These are phyloP conservation scores for Microchirus variegatus DNA, from an alignment of 2,797 vertebrate species.

Conservation along the genomic window DNA sequence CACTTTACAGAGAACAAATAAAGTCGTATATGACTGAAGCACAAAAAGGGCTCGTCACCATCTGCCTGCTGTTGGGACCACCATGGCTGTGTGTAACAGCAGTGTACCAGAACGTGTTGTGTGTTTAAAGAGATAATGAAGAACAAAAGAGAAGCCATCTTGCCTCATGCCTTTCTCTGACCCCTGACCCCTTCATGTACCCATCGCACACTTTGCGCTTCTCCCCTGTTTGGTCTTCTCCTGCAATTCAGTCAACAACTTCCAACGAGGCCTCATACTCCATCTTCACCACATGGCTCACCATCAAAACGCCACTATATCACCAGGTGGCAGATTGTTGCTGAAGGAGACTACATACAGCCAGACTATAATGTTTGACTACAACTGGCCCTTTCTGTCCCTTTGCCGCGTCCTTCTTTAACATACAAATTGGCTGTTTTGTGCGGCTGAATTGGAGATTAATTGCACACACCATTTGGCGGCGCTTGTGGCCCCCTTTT, in stretches of 20 bases:
- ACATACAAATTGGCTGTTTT: slow-evolving; percentile 85
- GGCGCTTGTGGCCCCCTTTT: slow-evolving; percentile 47
- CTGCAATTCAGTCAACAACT: slow-evolving; percentile 32
- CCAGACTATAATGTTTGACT: slow-evolving; percentile 52
- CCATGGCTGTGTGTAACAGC: slow-evolving; percentile 54
- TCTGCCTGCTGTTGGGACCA: slow-evolving; percentile 72
- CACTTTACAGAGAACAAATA: slow-evolving; percentile 9
- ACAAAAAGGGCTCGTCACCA: slow-evolving; percentile 53
- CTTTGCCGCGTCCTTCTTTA: slow-evolving; percentile 64
- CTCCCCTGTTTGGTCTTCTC: slow-evolving; percentile 4
- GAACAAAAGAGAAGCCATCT: slow-evolving; percentile 65
- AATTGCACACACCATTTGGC: slow-evolving; percentile 79
- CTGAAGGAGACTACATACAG: slow-evolving; percentile 59
- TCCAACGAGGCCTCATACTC: slow-evolving; percentile 19
- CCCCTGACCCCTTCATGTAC: slow-evolving; percentile 33
- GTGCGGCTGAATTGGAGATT: slow-evolving; percentile 80
- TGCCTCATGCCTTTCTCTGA: slow-evolving; percentile 37
- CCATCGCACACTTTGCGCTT: slow-evolving; percentile 5
- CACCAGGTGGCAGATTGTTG: slow-evolving; percentile 70
- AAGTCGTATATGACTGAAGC: slow-evolving; percentile 6
- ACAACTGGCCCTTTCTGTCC: slow-evolving; percentile 29
- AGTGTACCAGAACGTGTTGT: slow-evolving; percentile 52
- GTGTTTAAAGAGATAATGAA: slow-evolving; percentile 75
- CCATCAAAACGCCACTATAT: slow-evolving; percentile 62
- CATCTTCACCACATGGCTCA: slow-evolving; percentile 53